Base-by-base conservation (phyloP, 2,888 invertebrate species). In the Lysandra bellargus region DNA sequence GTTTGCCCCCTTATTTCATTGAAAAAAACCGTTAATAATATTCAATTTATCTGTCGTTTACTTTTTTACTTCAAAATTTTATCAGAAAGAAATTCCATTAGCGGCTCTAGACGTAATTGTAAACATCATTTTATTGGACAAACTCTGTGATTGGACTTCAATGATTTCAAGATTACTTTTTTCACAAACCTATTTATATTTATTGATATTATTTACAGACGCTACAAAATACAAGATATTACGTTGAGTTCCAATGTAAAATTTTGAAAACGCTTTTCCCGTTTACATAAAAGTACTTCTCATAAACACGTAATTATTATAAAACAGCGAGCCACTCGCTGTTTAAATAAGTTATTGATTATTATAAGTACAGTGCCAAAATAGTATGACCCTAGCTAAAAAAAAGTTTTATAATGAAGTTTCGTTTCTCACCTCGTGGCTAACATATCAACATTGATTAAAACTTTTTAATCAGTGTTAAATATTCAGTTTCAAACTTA, bases 121-220 rank as follows among this genome's bases (percentile, higher is more conserved):
- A 57, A 76, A 76, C 76, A 76, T 76, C 57, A 76, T 76, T 76
- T 76, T 57, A 57, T 33, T 76, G 76, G 33, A 33, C 33, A 76
- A 76, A 76, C 76, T 76, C 23, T 30, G 53, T 44, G 23, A 44
- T 74, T 74, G 44, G 23, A 74, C 74, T 44, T 78, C 44, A 44
- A 44, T 44, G 44, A 44, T 44, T 44, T 44, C 44, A 9, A 0
- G n/a, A 23, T n/a, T 74, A 40, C 9, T 74, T 74, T 44, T 44
- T 64, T 64, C 7, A 7, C 30, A 64, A 61, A 61, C 9, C 30
- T 23, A 23, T 61, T 61, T 61, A 30, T 23, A 30, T 61, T 23
- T 23, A 61, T 40, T 40, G 40, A 40, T 40, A 40, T 61, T 61
- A 23, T 17, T 60, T 60, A n/a, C n/a, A 44, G 7, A 9, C 9